Base-by-base conservation (phyloP, 1,140 invertebrate species). In the Pogonus chalceus region DNA sequence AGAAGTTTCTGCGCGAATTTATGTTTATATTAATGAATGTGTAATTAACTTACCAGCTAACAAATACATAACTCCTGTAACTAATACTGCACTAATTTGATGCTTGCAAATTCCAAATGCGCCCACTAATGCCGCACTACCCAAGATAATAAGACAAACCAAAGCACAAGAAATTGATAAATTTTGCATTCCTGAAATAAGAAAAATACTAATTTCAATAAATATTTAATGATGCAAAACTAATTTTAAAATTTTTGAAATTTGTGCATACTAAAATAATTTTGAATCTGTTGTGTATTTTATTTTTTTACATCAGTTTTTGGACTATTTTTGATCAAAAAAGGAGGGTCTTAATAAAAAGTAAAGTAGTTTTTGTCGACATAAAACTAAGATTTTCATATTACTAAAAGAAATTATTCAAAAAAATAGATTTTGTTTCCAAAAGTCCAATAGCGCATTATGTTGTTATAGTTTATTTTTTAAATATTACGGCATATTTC, bases 41-140 rank as follows among this genome's bases (percentile, higher is more conserved):
- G 26, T 31, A 16, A 50, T 43, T 7, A 39, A 63, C 64, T 77
- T 71, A 91, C 89, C 88, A 71, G 90, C 89, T 59, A 94, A 69
- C 20, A 92, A 72, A 71, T 92, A 92, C 88, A 94, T 92, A 22
- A 93, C 89, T 18, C 90, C 90, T 0, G 90, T 93, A 2, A 94
- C 84, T 9, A 94, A 78, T 2, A 92, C 89, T 1, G 89, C 90
- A 59, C 88, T 90, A 52, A 92, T 90, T 74, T 92, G 90, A 63
- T 88, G 85, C 66, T 88, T 82, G 61, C 87, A 82, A 2, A 93
- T 78, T 7, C 90, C 89, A 65, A 92, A 91, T 47, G 84, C 79
- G 50, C 90, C 90, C 1, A 92, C 84, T 4, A 92, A 69, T 2
- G 88, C 86, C 1, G 89, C 86, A 57, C 83, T 85, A 18, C 85